A percentile compares a stretch with the other conserved stretches of the same genome.
These are phyloP conservation scores for Drosophila setifemur DNA, from an alignment of 1,140 invertebrate species.

Conservation along the genomic window DNA sequence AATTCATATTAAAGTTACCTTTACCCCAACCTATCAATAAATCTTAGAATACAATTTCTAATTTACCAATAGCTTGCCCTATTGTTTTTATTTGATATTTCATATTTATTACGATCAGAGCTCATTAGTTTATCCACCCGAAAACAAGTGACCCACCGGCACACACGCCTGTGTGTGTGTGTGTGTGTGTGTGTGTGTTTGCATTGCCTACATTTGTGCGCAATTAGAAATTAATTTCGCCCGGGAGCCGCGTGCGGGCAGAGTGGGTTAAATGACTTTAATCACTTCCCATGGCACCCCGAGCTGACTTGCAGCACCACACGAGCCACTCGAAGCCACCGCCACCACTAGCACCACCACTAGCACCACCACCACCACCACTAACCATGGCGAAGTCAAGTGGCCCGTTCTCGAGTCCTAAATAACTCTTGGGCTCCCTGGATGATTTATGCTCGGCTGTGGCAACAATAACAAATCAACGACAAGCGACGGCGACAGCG, in stretches of 20 bases:
- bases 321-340: slow-evolving; percentile 13
- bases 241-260: slow-evolving; percentile 31
- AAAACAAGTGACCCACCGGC: neutral
- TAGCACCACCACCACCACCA: slow-evolving; percentile 5
- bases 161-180: neutral
- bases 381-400: slow-evolving; percentile 24
- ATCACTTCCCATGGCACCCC: slow-evolving; percentile 70
- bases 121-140: too few relatives aligned
- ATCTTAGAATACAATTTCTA: too few relatives aligned
- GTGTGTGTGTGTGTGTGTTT: slow-evolving; percentile 9
- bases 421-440: neutral
- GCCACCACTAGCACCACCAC: neutral
- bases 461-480: slow-evolving; percentile 80
- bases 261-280: slow-evolving; percentile 81
- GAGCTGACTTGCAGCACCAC: slow-evolving; percentile 12
- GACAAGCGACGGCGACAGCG: slow-evolving; percentile 41
- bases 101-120: too few relatives aligned
- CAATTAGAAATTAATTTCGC: slow-evolving; percentile 78
- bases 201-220: slow-evolving; percentile 69
- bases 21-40: too few relatives aligned
- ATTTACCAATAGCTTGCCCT: too few relatives aligned
- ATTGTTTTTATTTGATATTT: too few relatives aligned
- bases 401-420: slow-evolving; percentile 7
- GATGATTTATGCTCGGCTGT: slow-evolving; percentile 73
- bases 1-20: too few relatives aligned